Evolutionary conservation across 2,113 vertebrate genomes (phyloP), one percentile per base, ranked within the genome.

Genomic region (Pseudorectes ferrugineus): DNA sequence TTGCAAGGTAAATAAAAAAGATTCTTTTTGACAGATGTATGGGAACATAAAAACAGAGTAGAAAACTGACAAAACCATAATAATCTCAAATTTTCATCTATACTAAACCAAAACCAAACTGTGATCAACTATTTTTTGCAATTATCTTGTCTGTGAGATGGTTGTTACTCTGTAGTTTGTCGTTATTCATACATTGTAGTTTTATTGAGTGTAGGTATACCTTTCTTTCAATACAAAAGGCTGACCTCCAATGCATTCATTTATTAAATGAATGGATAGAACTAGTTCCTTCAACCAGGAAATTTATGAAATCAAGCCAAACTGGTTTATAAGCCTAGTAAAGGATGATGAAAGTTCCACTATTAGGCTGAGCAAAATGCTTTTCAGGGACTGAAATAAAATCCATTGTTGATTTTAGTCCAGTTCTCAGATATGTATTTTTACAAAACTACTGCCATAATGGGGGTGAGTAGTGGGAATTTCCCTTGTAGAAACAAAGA

Each of bases 1-100:
- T 72, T 95, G 97, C 54, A 85, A 97, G 97, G 97, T 98, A 97
- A 97, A 95, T 91, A 92, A 42, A 86, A 82, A 92, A 45, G 43
- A 58, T 89, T 81, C 42, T 96, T 85, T 94, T 62, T 95, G 87
- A 94, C 80, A 91, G 85, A 87, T 96, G 25, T 61, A 36, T 72
- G 45, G 70, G 91, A 91, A 89, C 58, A 68, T 88, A 92, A 96
- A 94, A 61, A 84, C 74, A 36, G 48, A 75, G 33, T 48, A 86
- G 84, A 93, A 92, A 95, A 93, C 3, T 35, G 40, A 89, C 59
- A 81, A 71, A 97, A 86, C 54, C 23, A 14, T 76, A 91, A 68
- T 79, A 94, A 91, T 95, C 42, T 85, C 57, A 63, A 81, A 79
- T 92, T 61, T 79, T 59, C 72, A 71, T 29, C 29, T 92, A 59